Percentiles rank a stretch among this genome's conserved stretches.
phyloP scores from a whole-genome alignment of 1,140 invertebrate species.

The Plodia interpunctella region DNA sequence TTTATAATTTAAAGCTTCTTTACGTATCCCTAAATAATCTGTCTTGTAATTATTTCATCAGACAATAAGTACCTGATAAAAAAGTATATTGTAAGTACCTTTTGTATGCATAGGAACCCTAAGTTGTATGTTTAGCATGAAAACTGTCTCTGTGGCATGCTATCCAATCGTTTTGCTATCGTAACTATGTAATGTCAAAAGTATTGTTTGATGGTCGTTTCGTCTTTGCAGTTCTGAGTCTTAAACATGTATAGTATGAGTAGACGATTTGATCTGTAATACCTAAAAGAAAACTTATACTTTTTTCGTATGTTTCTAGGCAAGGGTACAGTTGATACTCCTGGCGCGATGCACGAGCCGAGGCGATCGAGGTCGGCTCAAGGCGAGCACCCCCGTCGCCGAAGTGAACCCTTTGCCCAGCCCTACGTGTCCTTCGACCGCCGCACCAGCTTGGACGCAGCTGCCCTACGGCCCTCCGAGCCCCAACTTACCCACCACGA shows the following conservation, averaged over 20 bases:
- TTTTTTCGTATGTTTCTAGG: conserved; percentile 40
- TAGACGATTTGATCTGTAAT: background rate
- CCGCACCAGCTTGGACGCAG: conserved; percentile 58
- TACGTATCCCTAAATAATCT: background rate
- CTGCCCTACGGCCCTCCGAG: conserved; percentile 46
- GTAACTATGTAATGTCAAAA: conserved; percentile 25
- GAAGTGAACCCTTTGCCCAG: conserved; percentile 67
- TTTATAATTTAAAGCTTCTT: background rate
- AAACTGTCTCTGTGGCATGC: conserved; percentile 40
- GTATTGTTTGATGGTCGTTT: conserved; percentile 15
- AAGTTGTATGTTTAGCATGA: conserved; percentile 19
- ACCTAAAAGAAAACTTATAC: background rate
- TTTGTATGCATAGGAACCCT: conserved; percentile 1
- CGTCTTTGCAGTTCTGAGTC: conserved; percentile 56
- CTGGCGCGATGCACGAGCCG: conserved; percentile 54
- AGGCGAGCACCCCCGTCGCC: conserved; percentile 56
- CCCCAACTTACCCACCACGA: conserved; percentile 55
- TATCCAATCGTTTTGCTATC: conserved; percentile 23
- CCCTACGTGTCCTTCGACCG: conserved; percentile 50
- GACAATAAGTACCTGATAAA: background rate
- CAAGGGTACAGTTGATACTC: conserved; percentile 76
- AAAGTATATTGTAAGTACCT: conserved; percentile 7
- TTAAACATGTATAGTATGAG: conserved; percentile 14
- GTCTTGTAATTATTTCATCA: conserved; percentile 2
- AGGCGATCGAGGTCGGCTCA: conserved; percentile 53